phyloP scores from a whole-genome alignment of 2,113 vertebrate species.

The Marmota monax region DNA sequence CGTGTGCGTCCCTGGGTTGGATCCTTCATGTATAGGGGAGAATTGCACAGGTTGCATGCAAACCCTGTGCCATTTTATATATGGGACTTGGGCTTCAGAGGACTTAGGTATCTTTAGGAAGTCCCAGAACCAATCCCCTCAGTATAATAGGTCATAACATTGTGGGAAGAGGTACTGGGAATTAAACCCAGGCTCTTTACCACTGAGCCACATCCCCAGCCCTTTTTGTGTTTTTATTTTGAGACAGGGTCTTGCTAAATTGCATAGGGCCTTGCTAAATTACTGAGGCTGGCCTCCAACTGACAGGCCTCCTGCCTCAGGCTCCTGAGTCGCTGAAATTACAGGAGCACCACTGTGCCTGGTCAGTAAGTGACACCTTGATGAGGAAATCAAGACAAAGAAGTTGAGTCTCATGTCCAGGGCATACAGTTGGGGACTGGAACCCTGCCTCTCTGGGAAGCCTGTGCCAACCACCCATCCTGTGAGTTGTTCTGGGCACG shows the following conservation, averaged over 20 bases:
- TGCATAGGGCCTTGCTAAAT: too few relatives aligned
- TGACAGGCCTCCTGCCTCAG: too few relatives aligned
- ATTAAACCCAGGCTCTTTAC: too few relatives aligned
- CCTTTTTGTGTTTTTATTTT: too few relatives aligned
- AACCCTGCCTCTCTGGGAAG: background rate
- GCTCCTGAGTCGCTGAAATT: too few relatives aligned
- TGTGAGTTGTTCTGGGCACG: accelerated
- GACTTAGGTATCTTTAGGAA: background rate
- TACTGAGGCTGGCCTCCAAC: too few relatives aligned
- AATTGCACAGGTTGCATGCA: background rate
- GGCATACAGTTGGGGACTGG: too few relatives aligned
- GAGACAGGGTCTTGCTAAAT: too few relatives aligned
- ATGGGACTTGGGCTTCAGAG: background rate
- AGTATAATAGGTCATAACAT: background rate
- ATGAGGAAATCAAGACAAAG: background rate
- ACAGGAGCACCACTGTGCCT: too few relatives aligned
- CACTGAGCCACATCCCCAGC: too few relatives aligned
- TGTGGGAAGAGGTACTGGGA: too few relatives aligned
- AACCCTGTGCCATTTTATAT: background rate
- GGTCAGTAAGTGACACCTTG: background rate
- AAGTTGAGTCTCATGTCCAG: background rate
- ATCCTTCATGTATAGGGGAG: background rate
- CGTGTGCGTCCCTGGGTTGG: too few relatives aligned
- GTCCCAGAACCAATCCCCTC: background rate
- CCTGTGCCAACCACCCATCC: background rate